Evolutionary conservation across 1,140 invertebrate species (phyloP).

Genomic region (Chrysoperla carnea): DNA sequence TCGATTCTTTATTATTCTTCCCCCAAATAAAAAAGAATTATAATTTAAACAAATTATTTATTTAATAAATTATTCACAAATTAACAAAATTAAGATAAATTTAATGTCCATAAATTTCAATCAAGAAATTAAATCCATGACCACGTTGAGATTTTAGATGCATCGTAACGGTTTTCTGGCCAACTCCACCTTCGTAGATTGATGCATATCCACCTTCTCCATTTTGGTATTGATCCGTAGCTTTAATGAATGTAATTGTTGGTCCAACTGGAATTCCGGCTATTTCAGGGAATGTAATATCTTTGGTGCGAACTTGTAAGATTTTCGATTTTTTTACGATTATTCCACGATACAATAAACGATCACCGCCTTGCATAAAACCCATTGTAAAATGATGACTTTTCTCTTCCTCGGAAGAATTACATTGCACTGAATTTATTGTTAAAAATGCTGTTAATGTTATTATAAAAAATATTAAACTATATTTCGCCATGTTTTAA

Average conservation of each 20-base stretch:
- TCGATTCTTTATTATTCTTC: too few species aligned
- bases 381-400: slow-evolving; percentile 1
- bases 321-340: slow-evolving; percentile 20
- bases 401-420: too few species aligned
- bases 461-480: too few species aligned
- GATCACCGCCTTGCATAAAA: slow-evolving; percentile 9
- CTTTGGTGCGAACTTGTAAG: slow-evolving; percentile 17
- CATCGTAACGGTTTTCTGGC: slow-evolving; percentile 19
- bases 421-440: too few species aligned
- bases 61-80: too few species aligned
- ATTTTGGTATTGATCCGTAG: slow-evolving; percentile 20
- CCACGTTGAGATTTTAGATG: slow-evolving; percentile 22
- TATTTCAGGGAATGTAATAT: slow-evolving; percentile 14
- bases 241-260: slow-evolving; percentile 20
- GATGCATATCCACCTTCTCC: slow-evolving; percentile 22
- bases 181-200: slow-evolving; percentile 23
- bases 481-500: too few species aligned
- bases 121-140: slow-evolving; percentile 20
- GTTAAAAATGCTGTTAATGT: too few species aligned
- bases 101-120: slow-evolving; percentile 24
- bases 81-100: too few species aligned
- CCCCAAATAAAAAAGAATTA: too few species aligned
- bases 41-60: too few species aligned
- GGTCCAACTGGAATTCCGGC: slow-evolving; percentile 1
- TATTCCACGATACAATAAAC: slow-evolving; percentile 16